Conservation (phyloP, 2,797 vertebrate species). For the Poeciliopsis paucimaculata region DNA sequence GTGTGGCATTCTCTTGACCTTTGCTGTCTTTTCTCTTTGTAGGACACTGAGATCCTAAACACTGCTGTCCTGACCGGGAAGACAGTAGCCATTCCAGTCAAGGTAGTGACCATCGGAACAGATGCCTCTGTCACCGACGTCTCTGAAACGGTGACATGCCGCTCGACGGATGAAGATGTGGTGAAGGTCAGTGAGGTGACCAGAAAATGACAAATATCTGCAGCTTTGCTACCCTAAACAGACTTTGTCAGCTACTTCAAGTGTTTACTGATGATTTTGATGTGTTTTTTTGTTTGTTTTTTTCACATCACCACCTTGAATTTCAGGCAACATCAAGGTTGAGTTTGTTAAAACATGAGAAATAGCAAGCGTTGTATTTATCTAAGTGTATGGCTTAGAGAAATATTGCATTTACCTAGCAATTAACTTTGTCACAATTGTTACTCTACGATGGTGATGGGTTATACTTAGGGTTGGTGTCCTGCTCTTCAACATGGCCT, state of each 20-base stretch:
- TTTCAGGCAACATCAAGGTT: background rate
- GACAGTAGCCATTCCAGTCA: conserved; percentile 89
- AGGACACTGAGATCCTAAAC: conserved; percentile 95
- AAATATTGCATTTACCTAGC: background rate
- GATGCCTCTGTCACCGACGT: conserved; percentile 86
- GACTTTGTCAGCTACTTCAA: background rate
- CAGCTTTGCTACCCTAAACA: conserved; percentile 1
- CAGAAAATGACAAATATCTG: background rate
- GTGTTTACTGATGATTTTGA: background rate
- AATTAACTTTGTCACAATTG: background rate
- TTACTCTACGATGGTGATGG: background rate
- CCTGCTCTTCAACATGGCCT: background rate
- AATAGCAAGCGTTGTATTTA: background rate
- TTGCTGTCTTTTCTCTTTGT: conserved; percentile 11
- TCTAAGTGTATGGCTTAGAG: background rate
- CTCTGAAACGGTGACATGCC: conserved; percentile 89
- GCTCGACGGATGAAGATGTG: conserved; percentile 89
- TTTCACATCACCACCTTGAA: background rate
- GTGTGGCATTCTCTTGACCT: conserved; percentile 7
- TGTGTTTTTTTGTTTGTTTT: background rate
- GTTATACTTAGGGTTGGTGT: no score
- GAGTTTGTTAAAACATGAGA: background rate
- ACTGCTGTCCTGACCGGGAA: conserved; percentile 92
- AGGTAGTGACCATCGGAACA: conserved; percentile 89
- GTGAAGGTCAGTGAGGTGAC: conserved; percentile 86